A percentile compares a stretch with the other conserved stretches of the same genome.
phyloP scores from a whole-genome alignment of 1,140 invertebrate genomes.

The Tetranychus urticae region DNA sequence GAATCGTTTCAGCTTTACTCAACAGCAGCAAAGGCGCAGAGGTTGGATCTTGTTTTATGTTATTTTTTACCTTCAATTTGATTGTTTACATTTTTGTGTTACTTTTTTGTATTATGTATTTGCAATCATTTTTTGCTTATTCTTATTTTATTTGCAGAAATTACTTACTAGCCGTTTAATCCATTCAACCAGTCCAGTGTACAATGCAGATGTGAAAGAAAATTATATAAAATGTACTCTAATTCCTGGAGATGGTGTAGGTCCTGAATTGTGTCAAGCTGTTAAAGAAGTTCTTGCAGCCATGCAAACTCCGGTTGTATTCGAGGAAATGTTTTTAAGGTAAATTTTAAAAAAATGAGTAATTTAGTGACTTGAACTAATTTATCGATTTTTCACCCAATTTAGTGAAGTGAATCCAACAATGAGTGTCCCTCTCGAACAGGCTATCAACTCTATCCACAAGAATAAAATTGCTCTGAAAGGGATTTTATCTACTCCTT shows the following conservation, averaged over 20 bases:
- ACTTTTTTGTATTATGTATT: too few relatives aligned
- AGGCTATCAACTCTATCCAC: slow-evolving; percentile 66
- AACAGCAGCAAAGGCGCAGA: too few relatives aligned
- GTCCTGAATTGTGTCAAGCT: slow-evolving; percentile 56
- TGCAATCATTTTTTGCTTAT: too few relatives aligned
- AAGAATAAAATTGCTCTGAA: slow-evolving; percentile 86
- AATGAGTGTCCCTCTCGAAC: slow-evolving; percentile 64
- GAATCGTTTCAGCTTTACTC: too few relatives aligned
- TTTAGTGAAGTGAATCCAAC: slow-evolving; percentile 65
- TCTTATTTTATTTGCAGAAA: too few relatives aligned
- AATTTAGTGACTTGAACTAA: too few relatives aligned
- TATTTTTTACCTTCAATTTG: too few relatives aligned
- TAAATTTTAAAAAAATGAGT: neutral
- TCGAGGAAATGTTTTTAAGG: slow-evolving; percentile 32
- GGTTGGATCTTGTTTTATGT: too few relatives aligned
- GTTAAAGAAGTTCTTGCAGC: slow-evolving; percentile 79
- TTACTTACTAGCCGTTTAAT: neutral
- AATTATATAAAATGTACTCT: slow-evolving; percentile 47
- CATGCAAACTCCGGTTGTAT: slow-evolving; percentile 60
- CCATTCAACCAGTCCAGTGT: neutral
- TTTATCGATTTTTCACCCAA: too few relatives aligned
- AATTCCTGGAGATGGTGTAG: slow-evolving; percentile 94
- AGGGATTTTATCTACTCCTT: slow-evolving; percentile 79
- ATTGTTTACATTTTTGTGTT: too few relatives aligned
- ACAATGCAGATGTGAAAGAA: neutral